Evolutionary conservation across 2,113 vertebrate genomes (phyloP), one percentile per base, ranked within the genome.

Genomic region (Thomomys bottae): DNA sequence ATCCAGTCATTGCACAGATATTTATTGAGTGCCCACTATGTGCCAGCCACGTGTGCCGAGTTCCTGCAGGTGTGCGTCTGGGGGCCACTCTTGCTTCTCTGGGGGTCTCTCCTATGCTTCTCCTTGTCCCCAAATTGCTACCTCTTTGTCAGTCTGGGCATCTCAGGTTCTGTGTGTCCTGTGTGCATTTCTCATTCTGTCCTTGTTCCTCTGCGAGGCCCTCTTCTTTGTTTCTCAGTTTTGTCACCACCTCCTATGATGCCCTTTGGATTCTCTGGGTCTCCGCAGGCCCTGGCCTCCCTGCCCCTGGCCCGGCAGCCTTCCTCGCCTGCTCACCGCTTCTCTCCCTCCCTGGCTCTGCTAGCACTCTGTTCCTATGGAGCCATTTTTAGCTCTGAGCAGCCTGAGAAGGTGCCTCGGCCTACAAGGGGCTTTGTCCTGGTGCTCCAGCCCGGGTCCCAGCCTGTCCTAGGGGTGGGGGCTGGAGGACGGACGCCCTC

Each of bases 311-410:
- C 63, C 84, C 70, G 5, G 63, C 49, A 34, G 91, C 88, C 8
- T 21, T 78, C 63, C 87, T 92, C 42, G 32, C 63, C 45, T 42
- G 17, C 66, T n/a, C 7, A 3, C 64, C 38, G 23, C 30, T 32
- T 45, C 8, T 23, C 59, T 49, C 45, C 64, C 70, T 23, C 32
- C 67, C 32, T 63, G 32, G 45, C 63, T 3, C 89, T 94, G 95
- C 94, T n/a, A n/a, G n/a, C 95, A 84, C 93, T 75, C 34, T 26
- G 95, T 96, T 97, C 97, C 96, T 96, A 80, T 1, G 2, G 95
- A 97, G 97, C 93, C 96, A 80, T 95, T 97, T 97, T 97, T 97
- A 97, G 97, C 96, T 97, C 90, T 32, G 26, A 94, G 93, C n/a
- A 84, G 84, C 93, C 54, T 11, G 1, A 81, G 96, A 68, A 87